These are phyloP conservation scores for Capromys pilorides DNA, from an alignment of 2,797 vertebrate genomes.

Conservation along the genomic window DNA sequence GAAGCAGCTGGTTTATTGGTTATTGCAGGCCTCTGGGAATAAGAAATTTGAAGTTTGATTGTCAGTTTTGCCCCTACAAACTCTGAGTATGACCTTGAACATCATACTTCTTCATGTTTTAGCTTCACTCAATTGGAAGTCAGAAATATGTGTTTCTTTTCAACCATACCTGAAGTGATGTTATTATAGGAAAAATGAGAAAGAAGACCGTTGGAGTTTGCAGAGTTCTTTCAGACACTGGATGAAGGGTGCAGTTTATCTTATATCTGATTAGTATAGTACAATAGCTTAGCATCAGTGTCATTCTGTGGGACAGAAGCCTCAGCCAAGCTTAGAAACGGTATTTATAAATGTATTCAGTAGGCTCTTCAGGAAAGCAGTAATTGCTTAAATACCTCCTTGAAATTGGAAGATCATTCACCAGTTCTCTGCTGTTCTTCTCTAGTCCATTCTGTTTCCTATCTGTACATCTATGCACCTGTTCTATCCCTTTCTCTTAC, in stretches of 20 bases:
- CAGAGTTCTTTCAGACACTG: background rate
- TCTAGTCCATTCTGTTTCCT: background rate
- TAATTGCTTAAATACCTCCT: background rate
- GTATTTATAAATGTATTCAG: background rate
- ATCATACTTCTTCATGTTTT: slow-evolving; percentile 29
- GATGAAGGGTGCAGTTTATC: background rate
- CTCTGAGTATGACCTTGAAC: slow-evolving; percentile 58
- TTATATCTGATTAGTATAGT: background rate
- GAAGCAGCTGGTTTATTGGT: slow-evolving; percentile 71
- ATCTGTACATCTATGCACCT: background rate
- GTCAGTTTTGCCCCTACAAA: slow-evolving; percentile 29
- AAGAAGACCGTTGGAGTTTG: background rate
- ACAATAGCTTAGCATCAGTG: background rate
- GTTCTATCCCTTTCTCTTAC: background rate
- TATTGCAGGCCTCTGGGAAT: slow-evolving; percentile 56
- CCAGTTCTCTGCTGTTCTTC: background rate
- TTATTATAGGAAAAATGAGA: background rate
- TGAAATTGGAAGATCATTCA: background rate
- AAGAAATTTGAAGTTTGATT: slow-evolving; percentile 39
- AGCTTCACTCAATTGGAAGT: slow-evolving; percentile 28
- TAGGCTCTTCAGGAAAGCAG: background rate
- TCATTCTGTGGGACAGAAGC: background rate
- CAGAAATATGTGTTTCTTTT: background rate
- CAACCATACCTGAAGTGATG: background rate
- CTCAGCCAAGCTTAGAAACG: background rate